Conservation (phyloP, 92 coral and sea anemone species). For the Epizoanthus ramosus region DNA sequence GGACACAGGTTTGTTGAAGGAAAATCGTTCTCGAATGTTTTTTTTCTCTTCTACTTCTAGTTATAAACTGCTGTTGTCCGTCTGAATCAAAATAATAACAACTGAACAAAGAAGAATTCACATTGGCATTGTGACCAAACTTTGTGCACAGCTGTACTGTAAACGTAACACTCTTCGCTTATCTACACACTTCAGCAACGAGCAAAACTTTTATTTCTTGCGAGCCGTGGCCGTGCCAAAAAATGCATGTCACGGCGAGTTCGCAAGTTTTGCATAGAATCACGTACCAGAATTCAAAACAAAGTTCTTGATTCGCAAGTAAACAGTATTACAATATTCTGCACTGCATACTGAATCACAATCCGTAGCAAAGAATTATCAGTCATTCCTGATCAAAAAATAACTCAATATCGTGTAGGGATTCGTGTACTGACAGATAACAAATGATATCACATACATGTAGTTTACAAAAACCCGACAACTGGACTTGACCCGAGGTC, state of each 20-base stretch:
- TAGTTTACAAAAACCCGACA: neutral
- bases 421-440: neutral
- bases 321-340: no score
- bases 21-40: no score
- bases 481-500: no score
- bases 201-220: neutral
- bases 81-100: no score
- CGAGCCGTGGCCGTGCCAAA: neutral
- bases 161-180: no score
- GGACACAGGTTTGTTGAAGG: no score
- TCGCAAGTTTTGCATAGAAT: neutral
- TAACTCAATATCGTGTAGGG: neutral
- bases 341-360: neutral
- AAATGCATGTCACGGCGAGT: neutral
- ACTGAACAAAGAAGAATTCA: no score
- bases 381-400: neutral
- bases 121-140: neutral
- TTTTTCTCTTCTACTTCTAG: no score
- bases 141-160: conserved; percentile 1
- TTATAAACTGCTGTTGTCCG: no score
- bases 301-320: no score
- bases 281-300: neutral
- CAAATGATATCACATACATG: neutral
- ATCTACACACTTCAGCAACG: no score
- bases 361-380: neutral